phyloP scores from a whole-genome alignment of 2,113 vertebrate species.

The Myotis yumanensis region DNA sequence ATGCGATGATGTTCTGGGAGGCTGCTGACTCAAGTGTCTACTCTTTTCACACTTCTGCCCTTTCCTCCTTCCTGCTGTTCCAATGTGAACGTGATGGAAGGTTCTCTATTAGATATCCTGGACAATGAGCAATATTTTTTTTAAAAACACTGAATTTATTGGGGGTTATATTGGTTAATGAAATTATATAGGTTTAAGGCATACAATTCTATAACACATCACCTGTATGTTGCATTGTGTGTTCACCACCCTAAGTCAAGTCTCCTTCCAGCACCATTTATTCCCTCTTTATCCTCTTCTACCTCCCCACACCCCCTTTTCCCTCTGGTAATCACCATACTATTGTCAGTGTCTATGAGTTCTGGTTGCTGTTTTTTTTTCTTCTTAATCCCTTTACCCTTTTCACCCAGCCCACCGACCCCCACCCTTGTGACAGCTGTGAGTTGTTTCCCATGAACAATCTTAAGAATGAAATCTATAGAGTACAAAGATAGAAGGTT shows the following conservation, averaged over 20 bases:
- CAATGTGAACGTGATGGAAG: neutral
- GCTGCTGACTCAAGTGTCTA: neutral
- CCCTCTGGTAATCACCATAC: neutral
- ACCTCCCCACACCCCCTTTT: neutral
- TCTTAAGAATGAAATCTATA: neutral
- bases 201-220: neutral
- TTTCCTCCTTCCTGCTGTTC: neutral
- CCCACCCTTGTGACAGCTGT: neutral
- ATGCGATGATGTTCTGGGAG: neutral
- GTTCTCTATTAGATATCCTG: neutral
- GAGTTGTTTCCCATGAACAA: neutral
- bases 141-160: neutral
- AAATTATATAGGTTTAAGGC: neutral
- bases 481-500: neutral
- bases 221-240: neutral
- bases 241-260: neutral
- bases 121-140: neutral
- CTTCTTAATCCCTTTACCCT: neutral
- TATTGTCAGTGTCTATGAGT: neutral
- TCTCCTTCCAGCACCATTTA: neutral
- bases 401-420: neutral
- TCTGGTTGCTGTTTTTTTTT: too few species aligned
- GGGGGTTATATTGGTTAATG: neutral
- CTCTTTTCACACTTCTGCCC: neutral
- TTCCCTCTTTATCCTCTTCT: neutral